Evolutionary conservation across 2,797 vertebrate genomes (phyloP), one percentile per base, ranked within the genome.

Genomic region (Botia almorhae): DNA sequence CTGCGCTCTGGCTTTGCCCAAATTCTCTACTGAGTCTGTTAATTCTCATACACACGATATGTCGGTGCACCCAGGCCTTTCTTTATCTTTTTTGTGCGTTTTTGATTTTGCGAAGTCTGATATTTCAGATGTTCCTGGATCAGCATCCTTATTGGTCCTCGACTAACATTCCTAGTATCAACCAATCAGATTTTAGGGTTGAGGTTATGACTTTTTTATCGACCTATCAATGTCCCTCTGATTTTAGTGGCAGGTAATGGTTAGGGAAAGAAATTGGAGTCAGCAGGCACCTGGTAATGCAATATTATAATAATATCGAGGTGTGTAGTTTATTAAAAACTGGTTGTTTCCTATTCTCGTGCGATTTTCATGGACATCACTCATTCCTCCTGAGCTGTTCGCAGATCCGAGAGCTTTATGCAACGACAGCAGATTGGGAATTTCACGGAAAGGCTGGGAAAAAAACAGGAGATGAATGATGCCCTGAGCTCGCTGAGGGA

Each of bases 311-410:
- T n/a, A 17, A 53, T n/a, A 53, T 53, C 51, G n/a, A 12, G 51
- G 5, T 43, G 39, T 43, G 39, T 7, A 43, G 39, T 43, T 43
- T 43, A 43, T 43, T 43, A 43, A 43, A 43, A 43, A 10, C 39
- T 10, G 29, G 13, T 26, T 4, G 1, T 64, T 78, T 53, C 64
- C 29, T 51, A 2, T 63, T 53, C 46, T 43, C n/a, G 1, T 63
- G 68, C n/a, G 58, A 17, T 46, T 79, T 79, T 5, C 33, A 16
- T 5, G 48, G 39, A 65, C 69, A 71, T 71, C 33, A 50, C 29
- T 64, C 69, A 72, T 79, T 79, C 21, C 63, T 72, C 19, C 58
- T 64, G 19, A 16, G 58, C 68, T n/a, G 60, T 60, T 71, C 11
- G 7, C 29, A 33, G 29, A 43, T 64, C 48, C 26, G 33, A 19